Base-by-base conservation (phyloP, 2,113 vertebrate species). In the Rissa tridactyla region DNA sequence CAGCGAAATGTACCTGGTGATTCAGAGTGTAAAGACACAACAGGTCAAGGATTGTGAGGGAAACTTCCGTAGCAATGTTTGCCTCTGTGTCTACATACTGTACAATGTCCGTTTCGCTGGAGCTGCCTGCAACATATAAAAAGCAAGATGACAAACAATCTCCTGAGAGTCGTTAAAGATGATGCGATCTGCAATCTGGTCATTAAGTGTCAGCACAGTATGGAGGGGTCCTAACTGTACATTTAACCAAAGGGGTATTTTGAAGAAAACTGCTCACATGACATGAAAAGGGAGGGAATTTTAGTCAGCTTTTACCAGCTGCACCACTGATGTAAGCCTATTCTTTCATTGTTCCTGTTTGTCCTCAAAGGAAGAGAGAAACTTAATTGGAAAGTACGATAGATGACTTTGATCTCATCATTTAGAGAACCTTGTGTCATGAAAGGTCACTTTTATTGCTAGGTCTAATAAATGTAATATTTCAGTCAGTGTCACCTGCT, bases 21-120 rank as follows among this genome's bases (percentile, higher is more conserved):
- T 99, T 98, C 68, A 99, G 98, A 76, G 99, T 98, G 96, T 99
- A 99, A 95, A 99, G 99, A 90, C 99, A 98, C 10, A 99, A 91
- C 8, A 99, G 97, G 92, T 99, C 99, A 62, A 99, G 98, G 88
- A 99, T 99, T 15, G 98, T 99, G 62, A 99, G 98, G 38, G 99
- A 97, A 75, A 99, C 99, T 86, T 99, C 99, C 2, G 99, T 99
- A 47, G 99, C 99, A 84, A 98, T 97, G 78, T 99, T 99, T 32
- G 99, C 99, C 86, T 99, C 99, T 2, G 99, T 98, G 95, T 99
- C 99, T 47, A 99, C 99, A 1, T 99, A 99, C 92, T 98, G 99
- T 34, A 99, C 94, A 14, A 98, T 98, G 89, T 99, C 99, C 11
- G 98, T 99, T 78, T 99, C 99, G 81, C 95, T 98, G 91, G 98